Evolutionary conservation across 2,888 invertebrate genomes (phyloP).

Genomic region (Tetheella fluctuosa): DNA sequence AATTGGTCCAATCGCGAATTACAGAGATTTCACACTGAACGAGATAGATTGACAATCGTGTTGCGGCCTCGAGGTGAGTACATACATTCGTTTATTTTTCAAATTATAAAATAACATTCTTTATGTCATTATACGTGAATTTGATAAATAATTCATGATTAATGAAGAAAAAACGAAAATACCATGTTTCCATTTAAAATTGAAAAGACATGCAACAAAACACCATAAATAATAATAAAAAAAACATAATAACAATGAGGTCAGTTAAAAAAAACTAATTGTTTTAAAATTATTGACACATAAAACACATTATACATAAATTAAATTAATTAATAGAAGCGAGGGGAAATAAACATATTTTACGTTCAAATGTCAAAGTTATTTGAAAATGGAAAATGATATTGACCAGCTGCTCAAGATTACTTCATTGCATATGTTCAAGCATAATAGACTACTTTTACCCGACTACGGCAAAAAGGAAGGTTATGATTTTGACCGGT

Average conservation of each 20-base stretch:
- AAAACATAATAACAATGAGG: background rate
- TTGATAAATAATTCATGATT: no score
- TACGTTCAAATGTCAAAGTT: background rate
- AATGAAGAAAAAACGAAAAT: no score
- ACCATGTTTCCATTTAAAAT: no score
- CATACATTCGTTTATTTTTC: background rate
- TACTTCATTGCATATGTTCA: no score
- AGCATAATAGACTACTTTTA: no score
- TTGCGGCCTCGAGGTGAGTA: background rate
- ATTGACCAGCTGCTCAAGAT: no score
- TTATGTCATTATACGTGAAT: no score
- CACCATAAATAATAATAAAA: background rate
- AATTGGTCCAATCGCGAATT: conserved; percentile 28
- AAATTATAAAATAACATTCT: no score
- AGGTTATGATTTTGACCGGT: no score
- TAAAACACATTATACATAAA: background rate
- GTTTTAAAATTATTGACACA: background rate
- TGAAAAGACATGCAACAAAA: no score
- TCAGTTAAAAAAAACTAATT: background rate
- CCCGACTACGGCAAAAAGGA: no score
- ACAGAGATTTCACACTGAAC: conserved; percentile 26
- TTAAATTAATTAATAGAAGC: background rate
- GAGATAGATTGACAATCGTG: conserved; percentile 25
- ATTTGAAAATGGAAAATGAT: background rate
- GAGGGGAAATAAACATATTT: background rate